Conservation (phyloP, 2,888 invertebrate genomes). For the Diadromus collaris region DNA sequence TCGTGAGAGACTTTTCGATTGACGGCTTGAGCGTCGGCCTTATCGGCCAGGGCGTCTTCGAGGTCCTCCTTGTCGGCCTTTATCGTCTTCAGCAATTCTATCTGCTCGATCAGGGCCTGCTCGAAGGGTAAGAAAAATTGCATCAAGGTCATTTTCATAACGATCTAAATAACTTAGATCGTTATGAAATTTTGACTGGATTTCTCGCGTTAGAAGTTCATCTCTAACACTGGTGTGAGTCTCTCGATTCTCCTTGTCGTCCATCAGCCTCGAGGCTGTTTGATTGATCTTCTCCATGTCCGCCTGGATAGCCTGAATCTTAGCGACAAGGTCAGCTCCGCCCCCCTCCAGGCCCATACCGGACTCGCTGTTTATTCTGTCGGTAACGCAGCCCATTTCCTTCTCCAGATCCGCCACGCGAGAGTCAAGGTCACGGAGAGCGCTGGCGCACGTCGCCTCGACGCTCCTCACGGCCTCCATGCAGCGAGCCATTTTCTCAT, state of each 20-base stretch:
- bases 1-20: conserved; percentile 87
- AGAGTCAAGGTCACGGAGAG: conserved; percentile 50
- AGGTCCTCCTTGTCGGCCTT: conserved; percentile 88
- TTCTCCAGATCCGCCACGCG: conserved; percentile 68
- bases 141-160: not conserved
- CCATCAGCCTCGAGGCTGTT: conserved; percentile 80
- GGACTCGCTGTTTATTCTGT: conserved; percentile 42
- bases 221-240: conserved; percentile 81
- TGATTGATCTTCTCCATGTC: conserved; percentile 79
- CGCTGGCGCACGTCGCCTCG: conserved; percentile 33
- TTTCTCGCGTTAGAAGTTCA: not conserved
- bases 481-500: not conserved
- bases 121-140: conserved; percentile 15
- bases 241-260: conserved; percentile 83
- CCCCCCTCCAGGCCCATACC: conserved; percentile 32
- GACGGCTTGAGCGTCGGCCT: conserved; percentile 86
- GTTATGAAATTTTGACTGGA: not conserved
- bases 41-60: conserved; percentile 87
- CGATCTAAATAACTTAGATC: not conserved
- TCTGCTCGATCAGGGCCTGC: conserved; percentile 84
- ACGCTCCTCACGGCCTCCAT: conserved; percentile 29
- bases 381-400: conserved; percentile 72
- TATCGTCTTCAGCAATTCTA: conserved; percentile 84
- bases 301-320: conserved; percentile 77
- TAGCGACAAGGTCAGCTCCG: conserved; percentile 76